Conservation (phyloP, 2,113 vertebrate genomes). For the Grallaria varia region DNA sequence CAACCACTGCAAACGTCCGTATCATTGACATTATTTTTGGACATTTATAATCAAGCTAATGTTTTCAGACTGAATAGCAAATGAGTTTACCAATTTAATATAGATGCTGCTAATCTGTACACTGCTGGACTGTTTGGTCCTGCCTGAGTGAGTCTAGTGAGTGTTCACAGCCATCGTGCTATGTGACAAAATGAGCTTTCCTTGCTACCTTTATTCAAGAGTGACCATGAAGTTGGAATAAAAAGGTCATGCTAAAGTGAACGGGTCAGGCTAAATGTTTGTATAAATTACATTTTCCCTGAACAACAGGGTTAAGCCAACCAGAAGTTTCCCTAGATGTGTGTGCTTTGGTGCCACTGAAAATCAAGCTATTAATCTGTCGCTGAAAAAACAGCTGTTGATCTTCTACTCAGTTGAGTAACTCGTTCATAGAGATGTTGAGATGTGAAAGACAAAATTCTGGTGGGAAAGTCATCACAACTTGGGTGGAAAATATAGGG, state of each 20-base stretch:
- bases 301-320: not conserved
- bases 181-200: not conserved
- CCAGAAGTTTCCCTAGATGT: not conserved
- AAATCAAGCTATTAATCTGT: not conserved
- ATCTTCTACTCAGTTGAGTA: conserved; percentile 34
- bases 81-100: not conserved
- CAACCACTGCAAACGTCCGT: not conserved
- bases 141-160: not conserved
- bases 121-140: not conserved
- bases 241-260: not conserved
- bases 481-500: not conserved
- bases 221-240: not conserved
- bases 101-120: not conserved
- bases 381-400: conserved; percentile 7
- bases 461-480: not conserved
- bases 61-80: not conserved
- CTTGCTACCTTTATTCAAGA: not conserved
- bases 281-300: not conserved
- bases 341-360: not conserved
- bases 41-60: not conserved
- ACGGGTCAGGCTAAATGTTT: not conserved
- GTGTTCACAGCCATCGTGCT: not conserved
- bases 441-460: not conserved
- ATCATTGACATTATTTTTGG: not conserved
- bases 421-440: conserved; percentile 5